These are phyloP conservation scores for Acipenser oxyrinchus DNA, from an alignment of 2,797 vertebrate genomes.

Conservation along the genomic window DNA sequence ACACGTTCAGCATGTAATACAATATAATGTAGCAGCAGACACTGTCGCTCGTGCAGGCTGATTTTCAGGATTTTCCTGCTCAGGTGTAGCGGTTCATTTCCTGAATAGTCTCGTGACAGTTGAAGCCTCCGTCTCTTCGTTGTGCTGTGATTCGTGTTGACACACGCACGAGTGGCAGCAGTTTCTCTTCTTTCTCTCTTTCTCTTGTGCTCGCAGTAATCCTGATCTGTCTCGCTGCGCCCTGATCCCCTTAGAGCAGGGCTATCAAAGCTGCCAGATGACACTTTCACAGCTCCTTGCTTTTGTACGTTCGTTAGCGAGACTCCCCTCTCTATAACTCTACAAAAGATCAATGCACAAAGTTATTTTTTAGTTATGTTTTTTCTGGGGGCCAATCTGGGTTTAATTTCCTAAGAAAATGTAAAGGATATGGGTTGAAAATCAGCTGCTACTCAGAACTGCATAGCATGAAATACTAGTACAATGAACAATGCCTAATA, in stretches of 20 bases:
- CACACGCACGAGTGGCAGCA: background rate
- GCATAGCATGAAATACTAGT: too few relatives aligned
- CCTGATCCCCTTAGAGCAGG: background rate
- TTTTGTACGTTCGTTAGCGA: too few relatives aligned
- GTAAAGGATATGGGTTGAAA: too few relatives aligned
- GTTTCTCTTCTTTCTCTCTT: background rate
- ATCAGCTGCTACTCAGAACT: too few relatives aligned
- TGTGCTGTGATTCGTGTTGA: background rate
- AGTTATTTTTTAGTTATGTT: too few relatives aligned
- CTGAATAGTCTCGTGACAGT: background rate
- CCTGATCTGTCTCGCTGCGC: background rate
- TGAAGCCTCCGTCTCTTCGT: background rate
- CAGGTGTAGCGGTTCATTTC: constrained; percentile 16
- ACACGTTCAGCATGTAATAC: too few relatives aligned
- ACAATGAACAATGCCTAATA: too few relatives aligned
- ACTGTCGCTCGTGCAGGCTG: constrained; percentile 26
- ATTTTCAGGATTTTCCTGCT: constrained; percentile 26
- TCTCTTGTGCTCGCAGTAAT: background rate
- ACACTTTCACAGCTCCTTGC: background rate
- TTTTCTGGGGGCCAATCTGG: too few relatives aligned
- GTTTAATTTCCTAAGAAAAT: too few relatives aligned
- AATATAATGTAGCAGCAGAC: too few relatives aligned
- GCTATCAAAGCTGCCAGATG: background rate
- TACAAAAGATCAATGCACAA: too few relatives aligned
- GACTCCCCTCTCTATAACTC: too few relatives aligned